Percentiles rank a stretch among this genome's conserved stretches.
phyloP scores from a whole-genome alignment of 2,797 vertebrate genomes.

The Artibeus jamaicensis region DNA sequence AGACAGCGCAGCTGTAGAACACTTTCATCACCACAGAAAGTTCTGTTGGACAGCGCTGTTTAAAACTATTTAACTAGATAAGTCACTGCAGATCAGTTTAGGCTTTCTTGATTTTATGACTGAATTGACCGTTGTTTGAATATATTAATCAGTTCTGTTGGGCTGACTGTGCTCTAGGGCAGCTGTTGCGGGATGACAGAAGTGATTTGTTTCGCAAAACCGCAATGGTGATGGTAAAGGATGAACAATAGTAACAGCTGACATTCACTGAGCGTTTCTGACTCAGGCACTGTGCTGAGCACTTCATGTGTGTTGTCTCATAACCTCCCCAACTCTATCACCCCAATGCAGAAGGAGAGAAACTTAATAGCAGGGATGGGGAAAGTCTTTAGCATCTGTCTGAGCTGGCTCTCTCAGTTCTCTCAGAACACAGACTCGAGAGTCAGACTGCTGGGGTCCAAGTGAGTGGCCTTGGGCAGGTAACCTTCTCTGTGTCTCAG shows the following conservation, averaged over 20 bases:
- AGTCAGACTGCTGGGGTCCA: neutral
- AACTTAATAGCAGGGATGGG: neutral
- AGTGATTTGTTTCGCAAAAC: slow-evolving; percentile 37
- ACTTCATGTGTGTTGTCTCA: neutral
- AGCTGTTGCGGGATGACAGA: slow-evolving; percentile 53
- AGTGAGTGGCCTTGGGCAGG: neutral
- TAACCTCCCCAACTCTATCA: neutral
- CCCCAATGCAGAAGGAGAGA: neutral
- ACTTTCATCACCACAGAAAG: neutral
- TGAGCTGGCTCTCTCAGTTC: neutral
- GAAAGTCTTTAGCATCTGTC: neutral
- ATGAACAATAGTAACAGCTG: neutral
- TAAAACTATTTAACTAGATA: neutral
- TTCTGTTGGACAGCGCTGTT: neutral
- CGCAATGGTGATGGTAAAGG: neutral
- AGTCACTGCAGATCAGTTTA: neutral
- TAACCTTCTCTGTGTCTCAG: neutral
- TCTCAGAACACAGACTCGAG: neutral
- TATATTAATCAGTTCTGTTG: slow-evolving; percentile 39
- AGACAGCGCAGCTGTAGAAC: neutral
- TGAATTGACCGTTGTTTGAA: slow-evolving; percentile 42
- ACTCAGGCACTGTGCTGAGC: neutral
- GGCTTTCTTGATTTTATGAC: slow-evolving; percentile 16
- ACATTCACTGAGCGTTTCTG: neutral
- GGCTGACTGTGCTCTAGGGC: neutral